Evolutionary conservation across 1,140 invertebrate genomes (phyloP).

Genomic region (Ladona fulva): DNA sequence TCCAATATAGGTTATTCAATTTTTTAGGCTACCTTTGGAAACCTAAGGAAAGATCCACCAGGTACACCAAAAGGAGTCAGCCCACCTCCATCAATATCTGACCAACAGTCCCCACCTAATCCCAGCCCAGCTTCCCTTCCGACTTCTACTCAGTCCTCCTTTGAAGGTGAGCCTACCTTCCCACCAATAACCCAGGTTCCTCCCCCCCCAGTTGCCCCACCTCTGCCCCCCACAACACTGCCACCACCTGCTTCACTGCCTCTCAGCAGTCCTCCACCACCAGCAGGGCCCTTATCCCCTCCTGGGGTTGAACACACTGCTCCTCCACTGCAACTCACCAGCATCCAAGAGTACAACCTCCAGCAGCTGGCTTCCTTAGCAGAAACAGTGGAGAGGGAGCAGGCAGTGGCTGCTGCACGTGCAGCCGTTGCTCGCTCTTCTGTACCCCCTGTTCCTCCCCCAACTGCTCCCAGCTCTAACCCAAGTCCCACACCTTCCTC

Average conservation of each 20-base stretch:
- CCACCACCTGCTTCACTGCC: constrained; percentile 22
- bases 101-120: constrained; percentile 13
- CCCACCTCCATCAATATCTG: constrained; percentile 11
- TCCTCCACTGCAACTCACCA: constrained; percentile 44
- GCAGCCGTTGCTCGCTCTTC: constrained; percentile 14
- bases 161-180: constrained; percentile 51
- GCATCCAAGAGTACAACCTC: constrained; percentile 74
- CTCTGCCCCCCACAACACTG: constrained; percentile 29
- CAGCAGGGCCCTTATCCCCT: not conserved
- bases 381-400: constrained; percentile 46
- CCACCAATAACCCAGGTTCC: constrained; percentile 35
- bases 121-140: constrained; percentile 53
- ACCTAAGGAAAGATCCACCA: not conserved
- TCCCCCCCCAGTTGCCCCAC: constrained; percentile 32
- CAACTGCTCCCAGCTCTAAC: constrained; percentile 41
- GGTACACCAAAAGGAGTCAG: constrained; percentile 11
- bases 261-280: not conserved
- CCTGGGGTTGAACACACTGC: constrained; percentile 20
- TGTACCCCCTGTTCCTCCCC: constrained; percentile 22
- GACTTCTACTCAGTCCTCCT: constrained; percentile 64
- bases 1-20: not conserved
- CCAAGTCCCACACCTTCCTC: constrained; percentile 49
- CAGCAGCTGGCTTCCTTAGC: constrained; percentile 69
- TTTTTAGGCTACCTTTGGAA: constrained; percentile 20
- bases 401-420: constrained; percentile 33